Percentiles rank a stretch among this genome's conserved stretches.
phyloP scores from a whole-genome alignment of 2,797 vertebrate species.

The Chelonia mydas region DNA sequence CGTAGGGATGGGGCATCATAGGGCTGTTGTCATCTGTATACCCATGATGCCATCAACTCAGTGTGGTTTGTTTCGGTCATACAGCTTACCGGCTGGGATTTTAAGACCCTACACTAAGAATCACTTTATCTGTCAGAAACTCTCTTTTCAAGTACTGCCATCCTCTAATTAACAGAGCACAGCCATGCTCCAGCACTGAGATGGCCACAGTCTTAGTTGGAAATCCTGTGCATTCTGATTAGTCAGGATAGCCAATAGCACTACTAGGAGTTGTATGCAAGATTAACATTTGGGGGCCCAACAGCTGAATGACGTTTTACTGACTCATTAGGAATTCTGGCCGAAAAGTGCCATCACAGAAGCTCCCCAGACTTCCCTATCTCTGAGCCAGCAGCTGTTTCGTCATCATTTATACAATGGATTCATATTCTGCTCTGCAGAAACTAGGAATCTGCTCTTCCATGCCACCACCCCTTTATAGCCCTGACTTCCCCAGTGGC shows the following conservation, averaged over 20 bases:
- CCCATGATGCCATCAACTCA: background rate
- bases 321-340: background rate
- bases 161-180: background rate
- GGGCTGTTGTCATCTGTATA: constrained; percentile 34
- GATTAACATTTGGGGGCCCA: background rate
- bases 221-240: background rate
- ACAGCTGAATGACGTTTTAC: background rate
- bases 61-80: background rate
- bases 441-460: background rate
- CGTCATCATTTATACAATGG: background rate
- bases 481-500: background rate
- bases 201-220: background rate
- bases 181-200: background rate
- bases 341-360: background rate
- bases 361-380: background rate
- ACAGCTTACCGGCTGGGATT: background rate
- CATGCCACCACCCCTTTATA: background rate
- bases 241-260: background rate
- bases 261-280: background rate
- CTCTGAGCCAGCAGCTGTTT: background rate
- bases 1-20: background rate
- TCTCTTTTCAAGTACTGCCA: background rate
- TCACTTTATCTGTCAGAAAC: background rate
- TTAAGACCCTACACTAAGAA: background rate
- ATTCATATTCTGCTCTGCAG: background rate